These are phyloP conservation scores for Autographa pulchrina DNA, from an alignment of 2,888 invertebrate species.

Conservation along the genomic window DNA sequence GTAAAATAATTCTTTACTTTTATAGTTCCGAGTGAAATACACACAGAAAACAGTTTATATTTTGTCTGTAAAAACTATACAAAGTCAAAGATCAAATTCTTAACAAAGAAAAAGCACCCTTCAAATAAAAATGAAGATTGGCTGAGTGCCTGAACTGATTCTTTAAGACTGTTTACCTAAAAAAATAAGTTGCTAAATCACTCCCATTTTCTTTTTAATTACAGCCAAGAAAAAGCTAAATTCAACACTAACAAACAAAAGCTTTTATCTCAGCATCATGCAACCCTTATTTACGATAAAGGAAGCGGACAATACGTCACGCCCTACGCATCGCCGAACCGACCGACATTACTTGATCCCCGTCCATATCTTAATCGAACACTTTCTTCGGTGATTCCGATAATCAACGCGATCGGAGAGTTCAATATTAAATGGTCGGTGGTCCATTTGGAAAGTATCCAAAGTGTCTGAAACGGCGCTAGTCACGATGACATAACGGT, in stretches of 20 bases:
- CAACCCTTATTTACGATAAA: slow-evolving; percentile 71
- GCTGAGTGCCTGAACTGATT: not conserved
- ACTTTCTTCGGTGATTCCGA: slow-evolving; percentile 25
- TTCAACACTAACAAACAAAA: slow-evolving; percentile 52
- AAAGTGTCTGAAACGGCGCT: slow-evolving; percentile 78
- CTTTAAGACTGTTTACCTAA: not conserved
- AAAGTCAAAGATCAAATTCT: not conserved
- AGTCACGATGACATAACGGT: slow-evolving; percentile 78
- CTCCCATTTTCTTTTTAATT: slow-evolving; percentile 37
- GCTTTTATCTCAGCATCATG: slow-evolving; percentile 60
- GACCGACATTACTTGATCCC: slow-evolving; percentile 64
- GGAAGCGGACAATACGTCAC: slow-evolving; percentile 76
- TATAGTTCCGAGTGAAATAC: no score
- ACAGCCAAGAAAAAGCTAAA: slow-evolving; percentile 39
- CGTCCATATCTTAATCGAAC: slow-evolving; percentile 52
- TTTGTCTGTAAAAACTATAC: not conserved
- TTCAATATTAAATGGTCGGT: slow-evolving; percentile 60
- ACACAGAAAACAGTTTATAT: not conserved
- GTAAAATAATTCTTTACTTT: no score
- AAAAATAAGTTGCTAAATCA: slow-evolving; percentile 23
- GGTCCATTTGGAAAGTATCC: slow-evolving; percentile 79
- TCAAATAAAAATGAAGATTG: not conserved
- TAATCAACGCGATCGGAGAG: slow-evolving; percentile 62
- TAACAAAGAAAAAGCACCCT: not conserved
- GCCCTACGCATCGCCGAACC: slow-evolving; percentile 56